A percentile compares a stretch with the other conserved stretches of the same genome.
These are phyloP conservation scores for Drosophila persimilis DNA, from an alignment of 1,140 invertebrate species.

Conservation along the genomic window DNA sequence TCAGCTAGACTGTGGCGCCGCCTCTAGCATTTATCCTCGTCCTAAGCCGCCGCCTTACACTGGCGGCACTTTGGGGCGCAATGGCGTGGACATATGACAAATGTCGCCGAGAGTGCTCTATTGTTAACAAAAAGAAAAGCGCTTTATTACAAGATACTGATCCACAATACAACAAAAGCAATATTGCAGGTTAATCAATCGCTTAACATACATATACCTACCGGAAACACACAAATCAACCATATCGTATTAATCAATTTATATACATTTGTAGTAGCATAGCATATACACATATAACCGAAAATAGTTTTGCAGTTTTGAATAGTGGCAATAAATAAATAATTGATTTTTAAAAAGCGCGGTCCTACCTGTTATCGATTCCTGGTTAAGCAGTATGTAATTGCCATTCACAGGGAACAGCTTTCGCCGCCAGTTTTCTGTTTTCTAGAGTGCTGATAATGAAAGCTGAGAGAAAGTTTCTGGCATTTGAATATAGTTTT, in stretches of 20 bases:
- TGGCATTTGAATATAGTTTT: too few species aligned
- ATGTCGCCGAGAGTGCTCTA: slow-evolving; percentile 77
- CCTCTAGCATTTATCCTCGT: slow-evolving; percentile 69
- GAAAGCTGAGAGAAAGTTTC: slow-evolving; percentile 14
- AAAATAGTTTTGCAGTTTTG: slow-evolving; percentile 35
- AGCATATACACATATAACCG: slow-evolving; percentile 24
- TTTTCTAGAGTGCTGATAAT: background rate
- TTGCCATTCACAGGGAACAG: background rate
- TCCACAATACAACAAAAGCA: slow-evolving; percentile 38
- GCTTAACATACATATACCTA: slow-evolving; percentile 10
- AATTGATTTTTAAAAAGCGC: slow-evolving; percentile 20
- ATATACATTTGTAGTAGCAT: slow-evolving; percentile 8
- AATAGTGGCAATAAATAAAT: slow-evolving; percentile 34
- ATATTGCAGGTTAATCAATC: slow-evolving; percentile 44
- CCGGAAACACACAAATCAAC: slow-evolving; percentile 38
- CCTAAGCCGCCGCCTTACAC: slow-evolving; percentile 82
- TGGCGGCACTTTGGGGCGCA: slow-evolving; percentile 62
- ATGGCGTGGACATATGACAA: slow-evolving; percentile 81
- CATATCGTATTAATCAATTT: slow-evolving; percentile 47
- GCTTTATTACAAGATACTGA: slow-evolving; percentile 1
- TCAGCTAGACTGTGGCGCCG: slow-evolving; percentile 62
- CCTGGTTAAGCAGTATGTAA: background rate
- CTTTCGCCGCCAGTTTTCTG: background rate
- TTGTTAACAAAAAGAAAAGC: slow-evolving; percentile 50
- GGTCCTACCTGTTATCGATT: background rate